Percentiles rank a stretch among this genome's conserved stretches.
Evolutionary conservation across 2,113 vertebrate species (phyloP).

Genomic region (Clupea harengus): DNA sequence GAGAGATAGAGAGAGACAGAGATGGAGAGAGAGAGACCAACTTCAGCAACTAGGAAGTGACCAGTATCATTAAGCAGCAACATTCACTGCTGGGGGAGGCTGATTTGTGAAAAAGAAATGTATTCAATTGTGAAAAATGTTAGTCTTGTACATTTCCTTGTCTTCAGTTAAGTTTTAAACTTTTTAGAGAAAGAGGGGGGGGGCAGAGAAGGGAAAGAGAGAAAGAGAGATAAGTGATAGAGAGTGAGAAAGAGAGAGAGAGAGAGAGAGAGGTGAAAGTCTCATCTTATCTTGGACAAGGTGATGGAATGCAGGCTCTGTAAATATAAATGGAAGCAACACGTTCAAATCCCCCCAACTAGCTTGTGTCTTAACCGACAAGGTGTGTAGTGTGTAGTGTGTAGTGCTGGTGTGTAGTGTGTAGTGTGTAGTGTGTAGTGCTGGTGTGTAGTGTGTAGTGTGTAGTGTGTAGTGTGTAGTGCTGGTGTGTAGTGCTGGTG

Average conservation of each 20-base stretch:
- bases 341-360: constrained; percentile 35
- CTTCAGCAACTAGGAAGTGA: not conserved
- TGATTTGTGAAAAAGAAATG: too few species aligned
- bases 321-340: constrained; percentile 42
- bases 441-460: too few species aligned
- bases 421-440: too few species aligned
- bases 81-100: too few species aligned
- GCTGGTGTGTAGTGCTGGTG: too few species aligned
- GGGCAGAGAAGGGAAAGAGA: not conserved
- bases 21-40: too few species aligned
- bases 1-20: too few species aligned
- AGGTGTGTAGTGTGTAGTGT: not conserved
- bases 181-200: not conserved
- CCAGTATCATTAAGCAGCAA: not conserved
- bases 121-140: not conserved
- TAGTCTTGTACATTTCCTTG: not conserved
- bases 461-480: too few species aligned
- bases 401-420: too few species aligned
- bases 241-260: not conserved
- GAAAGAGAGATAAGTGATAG: not conserved
- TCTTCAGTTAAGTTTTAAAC: too few species aligned
- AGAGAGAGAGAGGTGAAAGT: not conserved
- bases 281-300: constrained; percentile 46
- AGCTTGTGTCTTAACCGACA: not conserved
- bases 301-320: constrained; percentile 58